Conservation (phyloP, 2,888 invertebrate genomes). For the Euproctis similis region DNA sequence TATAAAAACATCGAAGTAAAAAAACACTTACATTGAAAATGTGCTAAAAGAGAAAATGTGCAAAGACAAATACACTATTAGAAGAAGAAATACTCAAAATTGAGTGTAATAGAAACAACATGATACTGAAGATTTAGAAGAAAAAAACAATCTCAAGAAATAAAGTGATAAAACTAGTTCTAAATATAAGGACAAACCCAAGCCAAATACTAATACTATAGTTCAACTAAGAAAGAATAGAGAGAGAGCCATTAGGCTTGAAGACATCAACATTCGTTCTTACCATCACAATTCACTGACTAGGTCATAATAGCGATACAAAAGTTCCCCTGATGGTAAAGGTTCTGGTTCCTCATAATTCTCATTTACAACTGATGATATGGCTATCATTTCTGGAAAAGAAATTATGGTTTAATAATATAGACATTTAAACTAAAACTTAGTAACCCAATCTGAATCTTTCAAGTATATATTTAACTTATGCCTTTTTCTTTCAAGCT, state of each 20-base stretch:
- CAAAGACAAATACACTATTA: no score
- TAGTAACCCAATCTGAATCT: no score
- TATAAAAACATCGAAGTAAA: no score
- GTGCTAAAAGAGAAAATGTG: conserved; percentile 19
- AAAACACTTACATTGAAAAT: no score
- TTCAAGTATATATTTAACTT: no score
- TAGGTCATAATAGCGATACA: conserved; percentile 55
- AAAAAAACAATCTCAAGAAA: background rate
- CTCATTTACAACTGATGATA: conserved; percentile 53
- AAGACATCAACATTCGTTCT: conserved; percentile 28
- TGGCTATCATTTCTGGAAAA: conserved; percentile 61
- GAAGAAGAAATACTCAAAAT: conserved; percentile 8
- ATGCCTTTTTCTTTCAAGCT: no score
- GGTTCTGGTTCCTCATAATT: conserved; percentile 45
- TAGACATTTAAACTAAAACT: background rate
- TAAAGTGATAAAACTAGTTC: background rate
- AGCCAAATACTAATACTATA: conserved; percentile 3
- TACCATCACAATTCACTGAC: conserved; percentile 53
- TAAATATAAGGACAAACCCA: conserved; percentile 1
- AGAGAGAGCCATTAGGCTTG: conserved; percentile 15
- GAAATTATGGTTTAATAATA: conserved; percentile 10
- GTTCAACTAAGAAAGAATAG: conserved; percentile 12
- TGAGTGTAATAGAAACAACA: background rate
- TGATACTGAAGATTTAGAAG: background rate
- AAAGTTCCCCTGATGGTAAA: conserved; percentile 46